phyloP scores from a whole-genome alignment of 2,113 vertebrate genomes.

The Felis chaus region DNA sequence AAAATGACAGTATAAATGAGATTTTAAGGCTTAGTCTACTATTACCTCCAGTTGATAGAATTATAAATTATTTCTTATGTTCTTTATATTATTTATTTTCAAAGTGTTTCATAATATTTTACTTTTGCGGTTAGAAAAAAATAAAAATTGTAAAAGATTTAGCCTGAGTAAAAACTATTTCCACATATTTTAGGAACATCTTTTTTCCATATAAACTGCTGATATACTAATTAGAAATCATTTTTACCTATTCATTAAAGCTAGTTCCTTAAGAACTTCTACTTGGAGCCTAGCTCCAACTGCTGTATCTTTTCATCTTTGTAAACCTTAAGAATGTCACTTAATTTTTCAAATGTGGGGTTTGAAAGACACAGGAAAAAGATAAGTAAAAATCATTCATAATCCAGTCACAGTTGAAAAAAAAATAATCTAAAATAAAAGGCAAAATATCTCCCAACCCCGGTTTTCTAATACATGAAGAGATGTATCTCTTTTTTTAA shows the following conservation, averaged over 20 bases:
- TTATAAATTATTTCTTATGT: not conserved
- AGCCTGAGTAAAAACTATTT: not conserved
- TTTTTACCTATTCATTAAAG: slow-evolving; percentile 40
- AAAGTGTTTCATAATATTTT: not conserved
- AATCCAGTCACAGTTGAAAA: slow-evolving; percentile 6
- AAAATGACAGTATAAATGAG: not conserved
- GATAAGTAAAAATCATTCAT: not conserved
- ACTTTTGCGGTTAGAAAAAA: slow-evolving; percentile 6
- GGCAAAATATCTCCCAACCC: not conserved
- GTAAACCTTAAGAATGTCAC: not conserved
- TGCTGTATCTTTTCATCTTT: not conserved
- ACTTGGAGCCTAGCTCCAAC: not conserved
- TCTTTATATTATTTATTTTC: not conserved
- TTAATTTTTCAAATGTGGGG: not conserved
- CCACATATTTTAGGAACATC: not conserved
- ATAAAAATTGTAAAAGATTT: slow-evolving; percentile 32
- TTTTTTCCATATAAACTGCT: slow-evolving; percentile 9
- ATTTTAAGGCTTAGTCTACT: not conserved
- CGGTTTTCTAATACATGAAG: not conserved
- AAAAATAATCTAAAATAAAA: not conserved
- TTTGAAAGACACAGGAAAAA: not conserved
- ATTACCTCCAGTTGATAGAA: not conserved
- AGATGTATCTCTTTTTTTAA: not conserved
- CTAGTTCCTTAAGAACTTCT: not conserved
- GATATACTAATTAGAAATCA: not conserved